phyloP scores from a whole-genome alignment of 2,888 invertebrate genomes.

The Epinotia nisella region DNA sequence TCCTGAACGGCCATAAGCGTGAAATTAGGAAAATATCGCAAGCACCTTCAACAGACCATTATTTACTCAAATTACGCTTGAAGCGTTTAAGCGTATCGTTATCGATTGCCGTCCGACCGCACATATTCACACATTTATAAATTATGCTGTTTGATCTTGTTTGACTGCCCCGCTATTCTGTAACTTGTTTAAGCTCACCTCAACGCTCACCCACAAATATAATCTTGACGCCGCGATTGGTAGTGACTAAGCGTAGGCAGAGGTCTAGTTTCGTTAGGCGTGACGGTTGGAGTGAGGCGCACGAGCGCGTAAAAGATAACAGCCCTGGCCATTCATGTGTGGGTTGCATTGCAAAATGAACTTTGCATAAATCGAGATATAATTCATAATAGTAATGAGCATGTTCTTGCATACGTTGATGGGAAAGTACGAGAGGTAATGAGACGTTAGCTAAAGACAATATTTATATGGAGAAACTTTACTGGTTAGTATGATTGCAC shows the following conservation, averaged over 20 bases:
- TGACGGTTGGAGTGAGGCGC: too few relatives aligned
- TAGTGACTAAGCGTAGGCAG: too few relatives aligned
- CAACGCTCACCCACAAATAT: too few relatives aligned
- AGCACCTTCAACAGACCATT: not conserved
- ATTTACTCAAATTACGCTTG: constrained; percentile 5
- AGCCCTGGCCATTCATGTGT: not conserved
- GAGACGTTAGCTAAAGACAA: constrained; percentile 19
- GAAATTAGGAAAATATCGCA: constrained; percentile 4
- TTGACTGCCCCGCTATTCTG: too few relatives aligned
- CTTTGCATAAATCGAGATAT: not conserved
- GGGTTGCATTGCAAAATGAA: constrained; percentile 4
- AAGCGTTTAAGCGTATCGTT: constrained; percentile 13
- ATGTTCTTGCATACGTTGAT: not conserved
- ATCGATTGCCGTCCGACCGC: constrained; percentile 6
- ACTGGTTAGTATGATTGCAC: constrained; percentile 2
- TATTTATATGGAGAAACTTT: constrained; percentile 24
- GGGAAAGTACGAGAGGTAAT: constrained; percentile 3
- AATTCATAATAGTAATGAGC: not conserved
- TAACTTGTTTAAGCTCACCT: too few relatives aligned
- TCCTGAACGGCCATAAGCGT: too few relatives aligned
- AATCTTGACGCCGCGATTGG: too few relatives aligned
- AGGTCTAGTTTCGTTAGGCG: too few relatives aligned
- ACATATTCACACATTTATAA: constrained; percentile 18
- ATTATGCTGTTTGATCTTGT: not conserved
- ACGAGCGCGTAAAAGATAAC: too few relatives aligned